Conservation (phyloP, 2,797 vertebrate species). For the Alcedo atthis region DNA sequence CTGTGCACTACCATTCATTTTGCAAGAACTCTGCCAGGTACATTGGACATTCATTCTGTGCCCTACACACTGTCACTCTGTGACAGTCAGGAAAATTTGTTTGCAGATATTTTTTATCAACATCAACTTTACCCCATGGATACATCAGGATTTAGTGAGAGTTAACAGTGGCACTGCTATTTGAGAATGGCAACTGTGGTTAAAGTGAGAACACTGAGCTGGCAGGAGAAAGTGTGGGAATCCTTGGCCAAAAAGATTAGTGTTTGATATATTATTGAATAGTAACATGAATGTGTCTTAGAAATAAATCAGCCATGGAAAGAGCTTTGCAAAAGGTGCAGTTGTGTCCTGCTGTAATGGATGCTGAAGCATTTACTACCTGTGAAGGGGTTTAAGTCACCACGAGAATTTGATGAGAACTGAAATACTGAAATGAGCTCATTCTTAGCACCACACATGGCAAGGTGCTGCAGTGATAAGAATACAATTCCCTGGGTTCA, state of each 20-base stretch:
- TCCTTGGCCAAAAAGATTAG: neutral
- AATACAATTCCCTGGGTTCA: neutral
- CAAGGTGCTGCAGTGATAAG: neutral
- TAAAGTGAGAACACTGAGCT: neutral
- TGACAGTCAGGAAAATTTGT: neutral
- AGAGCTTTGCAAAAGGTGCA: neutral
- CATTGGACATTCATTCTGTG: neutral
- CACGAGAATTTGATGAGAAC: neutral
- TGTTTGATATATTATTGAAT: neutral
- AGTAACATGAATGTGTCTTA: neutral
- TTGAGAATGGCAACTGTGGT: neutral
- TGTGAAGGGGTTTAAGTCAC: neutral
- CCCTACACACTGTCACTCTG: neutral
- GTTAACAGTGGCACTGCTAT: neutral
- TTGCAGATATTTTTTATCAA: neutral
- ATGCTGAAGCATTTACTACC: neutral
- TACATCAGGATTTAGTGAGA: neutral
- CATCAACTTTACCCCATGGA: neutral
- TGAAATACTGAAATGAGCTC: neutral
- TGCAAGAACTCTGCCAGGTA: neutral
- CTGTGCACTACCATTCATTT: neutral
- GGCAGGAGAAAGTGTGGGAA: neutral
- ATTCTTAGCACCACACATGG: neutral
- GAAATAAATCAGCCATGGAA: neutral
- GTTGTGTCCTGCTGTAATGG: neutral